A percentile compares a stretch with the other conserved stretches of the same genome.
phyloP scores from a whole-genome alignment of 2,113 vertebrate species.

The Camelus bactrianus region DNA sequence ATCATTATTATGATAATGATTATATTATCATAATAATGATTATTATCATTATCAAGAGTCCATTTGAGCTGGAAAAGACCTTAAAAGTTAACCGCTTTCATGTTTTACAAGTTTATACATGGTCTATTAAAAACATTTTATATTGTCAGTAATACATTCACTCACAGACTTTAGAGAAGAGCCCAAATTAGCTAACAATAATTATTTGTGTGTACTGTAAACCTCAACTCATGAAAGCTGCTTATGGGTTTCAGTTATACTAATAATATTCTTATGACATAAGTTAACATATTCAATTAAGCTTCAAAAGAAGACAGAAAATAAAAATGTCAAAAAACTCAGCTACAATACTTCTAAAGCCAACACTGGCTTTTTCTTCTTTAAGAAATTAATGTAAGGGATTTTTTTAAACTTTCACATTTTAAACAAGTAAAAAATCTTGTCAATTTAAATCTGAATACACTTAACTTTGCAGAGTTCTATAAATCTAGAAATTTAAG shows the following conservation, averaged over 20 bases:
- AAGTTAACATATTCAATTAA: conserved; percentile 37
- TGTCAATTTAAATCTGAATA: conserved; percentile 43
- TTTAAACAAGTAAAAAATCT: conserved; percentile 36
- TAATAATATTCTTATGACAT: neutral
- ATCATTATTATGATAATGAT: neutral
- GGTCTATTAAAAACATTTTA: conserved; percentile 39
- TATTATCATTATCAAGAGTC: neutral
- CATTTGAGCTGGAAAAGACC: neutral
- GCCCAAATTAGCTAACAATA: neutral
- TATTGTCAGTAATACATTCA: neutral
- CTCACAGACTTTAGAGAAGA: neutral
- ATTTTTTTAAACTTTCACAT: neutral
- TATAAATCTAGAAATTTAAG: conserved; percentile 43
- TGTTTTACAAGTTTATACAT: conserved; percentile 8
- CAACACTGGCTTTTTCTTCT: conserved; percentile 55
- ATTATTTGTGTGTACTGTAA: neutral
- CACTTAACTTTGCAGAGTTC: conserved; percentile 42
- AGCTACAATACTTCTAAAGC: neutral
- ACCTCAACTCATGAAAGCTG: neutral
- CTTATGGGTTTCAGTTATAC: neutral
- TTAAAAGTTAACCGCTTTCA: conserved; percentile 40
- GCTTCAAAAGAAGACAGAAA: conserved; percentile 25
- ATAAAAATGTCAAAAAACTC: conserved; percentile 45
- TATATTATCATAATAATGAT: too few relatives aligned
- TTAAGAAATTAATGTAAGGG: conserved; percentile 37